Percentiles rank a stretch among this genome's conserved stretches.
These are phyloP conservation scores for Hypanus sabinus DNA, from an alignment of 2,113 vertebrate species.

Conservation along the genomic window DNA sequence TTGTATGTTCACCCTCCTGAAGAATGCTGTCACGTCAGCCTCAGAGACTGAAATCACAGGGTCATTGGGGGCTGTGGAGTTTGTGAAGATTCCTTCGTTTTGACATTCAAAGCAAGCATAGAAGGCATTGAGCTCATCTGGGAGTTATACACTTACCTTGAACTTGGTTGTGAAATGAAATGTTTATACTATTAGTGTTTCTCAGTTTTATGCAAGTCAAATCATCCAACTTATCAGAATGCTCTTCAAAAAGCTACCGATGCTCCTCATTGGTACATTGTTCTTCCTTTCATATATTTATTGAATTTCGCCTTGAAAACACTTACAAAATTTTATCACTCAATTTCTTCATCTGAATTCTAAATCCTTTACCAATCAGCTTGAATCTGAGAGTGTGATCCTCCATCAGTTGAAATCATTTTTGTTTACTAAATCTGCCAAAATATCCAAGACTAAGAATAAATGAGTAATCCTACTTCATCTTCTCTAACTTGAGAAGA, in stretches of 20 bases:
- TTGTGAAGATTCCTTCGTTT: too few species aligned
- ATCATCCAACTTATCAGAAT: background rate
- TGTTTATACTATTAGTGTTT: background rate
- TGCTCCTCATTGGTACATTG: background rate
- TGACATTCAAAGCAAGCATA: too few species aligned
- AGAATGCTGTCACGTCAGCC: too few species aligned
- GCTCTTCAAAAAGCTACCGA: background rate
- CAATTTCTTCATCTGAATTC: background rate
- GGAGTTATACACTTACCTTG: background rate
- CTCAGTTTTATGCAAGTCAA: background rate
- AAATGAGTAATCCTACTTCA: background rate
- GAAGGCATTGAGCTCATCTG: too few species aligned
- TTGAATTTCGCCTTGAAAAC: background rate
- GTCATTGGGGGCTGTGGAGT: too few species aligned
- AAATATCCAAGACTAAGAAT: background rate
- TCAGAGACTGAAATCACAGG: too few species aligned
- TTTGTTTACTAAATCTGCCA: background rate
- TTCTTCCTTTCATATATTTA: background rate
- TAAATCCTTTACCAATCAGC: background rate
- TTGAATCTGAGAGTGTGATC: background rate
- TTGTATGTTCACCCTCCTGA: too few species aligned
- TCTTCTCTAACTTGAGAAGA: background rate
- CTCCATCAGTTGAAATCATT: background rate
- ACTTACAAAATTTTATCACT: background rate
- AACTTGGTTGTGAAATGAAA: background rate